Base-by-base conservation (phyloP, 2,113 vertebrate genomes). In the Cyprinodon tularosa region DNA sequence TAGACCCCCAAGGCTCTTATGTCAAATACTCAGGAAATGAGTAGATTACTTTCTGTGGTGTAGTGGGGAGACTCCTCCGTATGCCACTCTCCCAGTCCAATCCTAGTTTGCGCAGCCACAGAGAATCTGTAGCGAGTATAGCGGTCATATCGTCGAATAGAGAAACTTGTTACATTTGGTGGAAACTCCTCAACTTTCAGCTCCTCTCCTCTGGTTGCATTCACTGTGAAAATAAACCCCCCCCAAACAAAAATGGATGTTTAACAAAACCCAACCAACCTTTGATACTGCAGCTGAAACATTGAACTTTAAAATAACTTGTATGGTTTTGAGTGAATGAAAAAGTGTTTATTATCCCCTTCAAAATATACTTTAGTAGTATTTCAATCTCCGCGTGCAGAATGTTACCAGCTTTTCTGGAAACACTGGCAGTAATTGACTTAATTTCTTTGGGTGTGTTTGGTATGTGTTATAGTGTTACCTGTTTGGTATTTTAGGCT, bases 91-190 rank as follows among this genome's bases (percentile, higher is more conserved):
- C 98, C 97, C 1, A 93, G 80, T 66, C 97, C 98, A 59, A 96
- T 86, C 82, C 93, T 94, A 1, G 98, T 98, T 74, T 90, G 92
- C 45, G 97, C 96, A 0, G 95, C 95, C 86, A 99, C 94, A 4
- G 93, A 91, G 86, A 99, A 97, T 82, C 94, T 95, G 65, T 99
- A 99, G 38, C 96, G 96, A 0, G 97, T 98, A 88, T 98, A 96
- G 17, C 97, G 96, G 89, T 99, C 97, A 0, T 90, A 95, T 80
- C 97, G 94, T 22, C 94, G 95, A 78, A 99, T 17, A 0, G 94
- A 96, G 94, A 96, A 99, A 83, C 91, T 95, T 8, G 97, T 98
- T 79, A 95, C 93, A 47, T 99, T 98, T 65, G 96, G 94, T 71
- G 93, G 95, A 77, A 99, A 94, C 89, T 93, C 91, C 86, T 97